phyloP scores from a whole-genome alignment of 2,888 invertebrate genomes.

The Sesia bembeciformis region DNA sequence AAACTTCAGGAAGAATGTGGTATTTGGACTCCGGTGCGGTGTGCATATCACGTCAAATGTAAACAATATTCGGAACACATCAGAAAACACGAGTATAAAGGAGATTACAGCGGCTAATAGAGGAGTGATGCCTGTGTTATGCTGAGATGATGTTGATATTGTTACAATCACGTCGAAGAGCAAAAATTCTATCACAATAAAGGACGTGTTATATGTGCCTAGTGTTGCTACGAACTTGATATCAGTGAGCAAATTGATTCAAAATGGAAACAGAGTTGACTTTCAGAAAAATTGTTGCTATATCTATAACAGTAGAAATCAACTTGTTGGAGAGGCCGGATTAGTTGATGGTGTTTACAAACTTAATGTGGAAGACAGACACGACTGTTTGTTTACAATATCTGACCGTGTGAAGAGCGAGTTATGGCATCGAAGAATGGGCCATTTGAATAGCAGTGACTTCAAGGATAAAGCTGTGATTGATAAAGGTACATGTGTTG shows the following conservation, averaged over 20 bases:
- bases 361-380: neutral
- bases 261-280: conserved; percentile 7
- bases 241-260: conserved; percentile 14
- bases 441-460: conserved; percentile 10
- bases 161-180: conserved; percentile 3
- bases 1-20: neutral
- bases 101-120: conserved; percentile 14
- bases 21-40: neutral
- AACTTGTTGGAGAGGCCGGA: conserved; percentile 5
- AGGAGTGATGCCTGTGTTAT: conserved; percentile 8
- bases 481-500: too few relatives aligned
- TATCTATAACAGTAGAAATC: conserved; percentile 4
- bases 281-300: conserved; percentile 5
- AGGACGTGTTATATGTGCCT: conserved; percentile 15
- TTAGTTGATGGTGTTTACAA: conserved; percentile 9
- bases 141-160: conserved; percentile 11
- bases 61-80: neutral
- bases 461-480: conserved; percentile 11
- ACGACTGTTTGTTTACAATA: neutral
- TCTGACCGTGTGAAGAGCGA: neutral
- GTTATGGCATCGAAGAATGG: conserved; percentile 12
- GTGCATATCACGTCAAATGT: neutral
- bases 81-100: neutral
- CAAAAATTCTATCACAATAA: conserved; percentile 7
- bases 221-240: conserved; percentile 12